Conservation (phyloP, 2,113 vertebrate genomes). For the Xyrauchen texanus region DNA sequence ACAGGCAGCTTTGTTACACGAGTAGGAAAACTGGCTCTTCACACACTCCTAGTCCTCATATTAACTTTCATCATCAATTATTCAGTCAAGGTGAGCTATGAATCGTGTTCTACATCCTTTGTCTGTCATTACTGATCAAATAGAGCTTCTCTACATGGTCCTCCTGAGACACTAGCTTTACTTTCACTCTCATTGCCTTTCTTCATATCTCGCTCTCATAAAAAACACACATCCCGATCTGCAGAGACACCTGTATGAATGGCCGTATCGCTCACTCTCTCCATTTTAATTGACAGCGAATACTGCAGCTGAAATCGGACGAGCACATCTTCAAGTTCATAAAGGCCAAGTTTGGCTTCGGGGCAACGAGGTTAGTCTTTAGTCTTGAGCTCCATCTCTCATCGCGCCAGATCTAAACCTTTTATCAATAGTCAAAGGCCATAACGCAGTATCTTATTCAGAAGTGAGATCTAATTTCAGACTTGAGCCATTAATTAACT, state of each 20-base stretch:
- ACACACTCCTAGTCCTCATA: conserved; percentile 79
- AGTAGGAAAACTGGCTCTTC: conserved; percentile 81
- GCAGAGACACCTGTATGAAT: conserved; percentile 6
- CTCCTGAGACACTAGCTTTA: not conserved
- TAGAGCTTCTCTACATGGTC: not conserved
- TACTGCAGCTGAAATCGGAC: conserved; percentile 88
- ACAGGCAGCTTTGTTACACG: conserved; percentile 73
- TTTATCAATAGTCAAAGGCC: conserved; percentile 44
- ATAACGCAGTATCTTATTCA: conserved; percentile 39
- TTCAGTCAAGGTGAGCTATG: conserved; percentile 83
- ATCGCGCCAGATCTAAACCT: conserved; percentile 15
- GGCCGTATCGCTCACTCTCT: conserved; percentile 14
- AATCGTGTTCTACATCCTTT: conserved; percentile 23
- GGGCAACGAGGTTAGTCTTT: conserved; percentile 83
- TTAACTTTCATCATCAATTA: conserved; percentile 87
- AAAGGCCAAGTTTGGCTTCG: conserved; percentile 92
- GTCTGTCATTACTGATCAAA: conserved; percentile 8
- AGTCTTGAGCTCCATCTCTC: too few relatives aligned
- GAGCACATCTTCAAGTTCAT: conserved; percentile 99
- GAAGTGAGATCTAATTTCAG: conserved; percentile 9
- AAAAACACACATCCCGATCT: not conserved
- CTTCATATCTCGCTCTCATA: not conserved
- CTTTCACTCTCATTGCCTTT: conserved; percentile 2
- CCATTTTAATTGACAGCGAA: conserved; percentile 73
- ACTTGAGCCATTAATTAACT: conserved; percentile 39